Evolutionary conservation across 2,888 invertebrate genomes (phyloP).

Genomic region (Drosophila affinis): DNA sequence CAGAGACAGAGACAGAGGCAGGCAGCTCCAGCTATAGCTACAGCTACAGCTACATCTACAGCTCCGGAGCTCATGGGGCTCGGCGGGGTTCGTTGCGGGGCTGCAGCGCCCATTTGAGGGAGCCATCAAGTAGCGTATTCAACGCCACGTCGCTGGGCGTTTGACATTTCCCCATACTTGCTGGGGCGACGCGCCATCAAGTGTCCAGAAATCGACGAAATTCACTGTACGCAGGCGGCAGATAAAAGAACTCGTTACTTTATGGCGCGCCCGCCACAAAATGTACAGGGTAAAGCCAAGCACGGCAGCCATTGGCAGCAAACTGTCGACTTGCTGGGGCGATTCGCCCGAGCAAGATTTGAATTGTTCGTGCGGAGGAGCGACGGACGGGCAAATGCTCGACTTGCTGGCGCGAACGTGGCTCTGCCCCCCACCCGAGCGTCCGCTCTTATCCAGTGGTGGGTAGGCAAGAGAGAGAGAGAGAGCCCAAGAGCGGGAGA

Average conservation of each 20-base stretch:
- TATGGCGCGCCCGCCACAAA: conserved; percentile 80
- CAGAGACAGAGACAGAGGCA: conserved; percentile 56
- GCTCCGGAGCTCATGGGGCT: conserved; percentile 67
- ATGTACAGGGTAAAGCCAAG: conserved; percentile 66
- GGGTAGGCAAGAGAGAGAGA: conserved; percentile 38
- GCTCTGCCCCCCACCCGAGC: conserved; percentile 64
- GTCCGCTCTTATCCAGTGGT: conserved; percentile 54
- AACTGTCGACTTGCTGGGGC: conserved; percentile 70
- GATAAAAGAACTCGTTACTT: conserved; percentile 78
- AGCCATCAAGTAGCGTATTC: conserved; percentile 81
- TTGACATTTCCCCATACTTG: conserved; percentile 83
- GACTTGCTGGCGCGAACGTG: conserved; percentile 71
- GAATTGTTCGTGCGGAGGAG: conserved; percentile 45
- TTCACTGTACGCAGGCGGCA: conserved; percentile 46
- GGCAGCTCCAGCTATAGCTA: conserved; percentile 43
- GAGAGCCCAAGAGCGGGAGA: conserved; percentile 3
- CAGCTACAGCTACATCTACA: conserved; percentile 52
- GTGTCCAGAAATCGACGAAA: conserved; percentile 53
- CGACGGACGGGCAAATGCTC: conserved; percentile 37
- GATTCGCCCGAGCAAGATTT: conserved; percentile 70
- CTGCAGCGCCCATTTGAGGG: conserved; percentile 80
- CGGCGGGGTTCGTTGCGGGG: conserved; percentile 71
- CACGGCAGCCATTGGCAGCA: conserved; percentile 18
- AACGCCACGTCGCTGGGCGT: conserved; percentile 69
- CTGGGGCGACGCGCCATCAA: conserved; percentile 81